A percentile compares a stretch with the other conserved stretches of the same genome.
Evolutionary conservation across 2,113 vertebrate species (phyloP).

Genomic region (Sinocyclocheilus rhinocerous): DNA sequence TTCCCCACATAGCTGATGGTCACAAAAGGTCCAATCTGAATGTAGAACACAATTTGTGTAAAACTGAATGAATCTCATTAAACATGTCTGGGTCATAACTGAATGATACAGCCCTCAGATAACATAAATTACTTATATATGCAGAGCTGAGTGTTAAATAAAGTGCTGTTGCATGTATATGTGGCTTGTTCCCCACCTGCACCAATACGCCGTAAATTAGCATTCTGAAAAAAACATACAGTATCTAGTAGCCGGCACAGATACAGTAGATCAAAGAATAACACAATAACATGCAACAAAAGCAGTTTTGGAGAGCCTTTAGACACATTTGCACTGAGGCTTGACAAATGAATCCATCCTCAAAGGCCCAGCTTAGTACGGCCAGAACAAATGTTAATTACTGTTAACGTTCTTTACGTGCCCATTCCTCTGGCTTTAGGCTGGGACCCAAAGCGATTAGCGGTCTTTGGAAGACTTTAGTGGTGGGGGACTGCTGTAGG

Average conservation of each 20-base stretch:
- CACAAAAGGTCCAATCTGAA: constrained; percentile 27
- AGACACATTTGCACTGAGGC: too few relatives aligned
- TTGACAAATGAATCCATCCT: too few relatives aligned
- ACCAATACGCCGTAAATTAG: too few relatives aligned
- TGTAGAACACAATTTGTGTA: constrained; percentile 1
- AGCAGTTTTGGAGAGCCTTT: neutral
- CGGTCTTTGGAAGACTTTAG: too few relatives aligned
- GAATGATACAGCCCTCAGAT: neutral
- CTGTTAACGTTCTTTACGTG: too few relatives aligned
- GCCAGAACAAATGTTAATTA: too few relatives aligned
- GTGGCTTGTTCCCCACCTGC: neutral
- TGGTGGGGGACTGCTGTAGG: too few relatives aligned
- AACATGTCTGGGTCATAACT: neutral
- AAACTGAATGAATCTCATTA: constrained; percentile 5
- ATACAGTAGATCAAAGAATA: constrained; percentile 5
- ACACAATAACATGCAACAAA: constrained; percentile 27
- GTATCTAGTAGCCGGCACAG: neutral
- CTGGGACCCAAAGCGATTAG: too few relatives aligned
- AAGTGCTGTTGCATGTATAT: neutral
- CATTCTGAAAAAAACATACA: neutral
- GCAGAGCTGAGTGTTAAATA: constrained; percentile 18
- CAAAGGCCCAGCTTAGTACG: too few relatives aligned
- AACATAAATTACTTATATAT: constrained; percentile 6
- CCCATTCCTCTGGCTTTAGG: too few relatives aligned
- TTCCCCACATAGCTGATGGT: neutral